Evolutionary conservation across 2,113 vertebrate genomes (phyloP).

Genomic region (Hyperoodon ampullatus): DNA sequence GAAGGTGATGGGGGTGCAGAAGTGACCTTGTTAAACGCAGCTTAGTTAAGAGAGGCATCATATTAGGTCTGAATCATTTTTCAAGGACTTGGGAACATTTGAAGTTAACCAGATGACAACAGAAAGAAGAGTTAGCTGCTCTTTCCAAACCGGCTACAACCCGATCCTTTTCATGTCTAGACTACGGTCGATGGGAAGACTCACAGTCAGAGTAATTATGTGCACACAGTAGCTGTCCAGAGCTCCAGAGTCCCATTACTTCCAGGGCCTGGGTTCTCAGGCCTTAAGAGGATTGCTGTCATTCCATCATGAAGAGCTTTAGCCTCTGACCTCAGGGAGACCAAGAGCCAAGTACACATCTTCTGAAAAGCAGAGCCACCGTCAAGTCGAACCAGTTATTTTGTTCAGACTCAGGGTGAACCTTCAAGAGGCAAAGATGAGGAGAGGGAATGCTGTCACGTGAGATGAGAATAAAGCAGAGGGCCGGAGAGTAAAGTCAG

Average conservation of each 20-base stretch:
- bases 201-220: not conserved
- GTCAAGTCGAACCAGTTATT: not conserved
- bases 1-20: not conserved
- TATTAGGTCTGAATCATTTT: not conserved
- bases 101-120: not conserved
- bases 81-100: not conserved
- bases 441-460: not conserved
- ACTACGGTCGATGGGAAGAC: not conserved
- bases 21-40: not conserved
- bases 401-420: not conserved
- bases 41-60: not conserved
- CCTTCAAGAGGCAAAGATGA: not conserved
- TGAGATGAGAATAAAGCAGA: not conserved
- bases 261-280: not conserved
- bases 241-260: not conserved
- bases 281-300: not conserved
- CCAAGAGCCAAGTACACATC: accelerated
- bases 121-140: not conserved
- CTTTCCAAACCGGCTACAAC: not conserved
- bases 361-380: not conserved
- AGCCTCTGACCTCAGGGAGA: not conserved
- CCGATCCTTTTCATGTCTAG: not conserved
- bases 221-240: not conserved
- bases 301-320: not conserved
- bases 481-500: not conserved